Conservation (phyloP, 2,113 vertebrate genomes). For the Hyperopisus bebe region DNA sequence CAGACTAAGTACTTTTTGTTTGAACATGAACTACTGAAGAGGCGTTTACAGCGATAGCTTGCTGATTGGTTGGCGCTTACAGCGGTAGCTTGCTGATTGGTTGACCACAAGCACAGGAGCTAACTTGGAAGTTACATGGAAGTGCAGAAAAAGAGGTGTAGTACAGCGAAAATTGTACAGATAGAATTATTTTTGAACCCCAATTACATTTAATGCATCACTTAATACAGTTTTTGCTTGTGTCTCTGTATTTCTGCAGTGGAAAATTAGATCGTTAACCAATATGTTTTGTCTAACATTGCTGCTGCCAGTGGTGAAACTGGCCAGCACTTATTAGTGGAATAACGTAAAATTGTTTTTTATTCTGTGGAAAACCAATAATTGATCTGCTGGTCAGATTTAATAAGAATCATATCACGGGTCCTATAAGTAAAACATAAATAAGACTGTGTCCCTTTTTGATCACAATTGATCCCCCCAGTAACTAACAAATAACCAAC, state of each 20-base stretch:
- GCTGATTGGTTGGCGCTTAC: too few relatives aligned
- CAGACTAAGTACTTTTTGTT: not conserved
- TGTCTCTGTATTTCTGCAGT: not conserved
- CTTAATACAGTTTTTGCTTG: not conserved
- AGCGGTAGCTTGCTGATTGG: not conserved
- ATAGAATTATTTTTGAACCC: not conserved
- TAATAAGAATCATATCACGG: not conserved
- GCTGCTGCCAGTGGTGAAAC: not conserved
- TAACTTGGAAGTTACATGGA: too few relatives aligned
- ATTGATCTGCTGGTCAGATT: not conserved
- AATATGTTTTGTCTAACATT: not conserved
- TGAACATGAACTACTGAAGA: not conserved
- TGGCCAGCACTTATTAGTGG: not conserved
- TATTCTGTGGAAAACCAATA: not conserved
- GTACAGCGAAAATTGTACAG: not conserved
- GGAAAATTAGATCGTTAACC: not conserved
- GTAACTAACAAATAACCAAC: not conserved
- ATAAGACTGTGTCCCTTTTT: not conserved
- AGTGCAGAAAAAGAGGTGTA: not conserved
- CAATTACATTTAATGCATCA: not conserved
- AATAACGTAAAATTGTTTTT: not conserved
- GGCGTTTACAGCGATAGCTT: too few relatives aligned
- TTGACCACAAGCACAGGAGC: not conserved
- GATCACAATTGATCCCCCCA: not conserved
- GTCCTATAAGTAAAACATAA: not conserved